These are phyloP conservation scores for Cyrtodaria siliqua DNA, from an alignment of 2,888 invertebrate species.

Conservation along the genomic window DNA sequence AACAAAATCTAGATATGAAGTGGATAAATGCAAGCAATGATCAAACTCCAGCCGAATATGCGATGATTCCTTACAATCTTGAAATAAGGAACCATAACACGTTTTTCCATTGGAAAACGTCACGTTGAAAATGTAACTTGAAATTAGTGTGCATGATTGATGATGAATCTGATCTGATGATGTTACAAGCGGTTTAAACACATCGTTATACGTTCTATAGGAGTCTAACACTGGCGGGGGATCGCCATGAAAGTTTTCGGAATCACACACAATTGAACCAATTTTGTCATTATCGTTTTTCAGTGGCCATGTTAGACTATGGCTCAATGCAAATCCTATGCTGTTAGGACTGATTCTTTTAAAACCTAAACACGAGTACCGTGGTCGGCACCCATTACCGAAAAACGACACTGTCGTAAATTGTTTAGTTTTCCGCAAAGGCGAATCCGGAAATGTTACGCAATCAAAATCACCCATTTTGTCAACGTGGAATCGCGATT, in stretches of 20 bases:
- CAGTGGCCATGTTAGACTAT: slow-evolving; percentile 75
- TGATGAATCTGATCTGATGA: slow-evolving; percentile 29
- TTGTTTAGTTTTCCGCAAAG: slow-evolving; percentile 50
- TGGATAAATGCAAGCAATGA: slow-evolving; percentile 40
- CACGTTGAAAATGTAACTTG: slow-evolving; percentile 64
- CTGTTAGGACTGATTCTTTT: slow-evolving; percentile 67
- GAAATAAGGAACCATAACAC: slow-evolving; percentile 74
- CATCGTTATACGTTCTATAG: slow-evolving; percentile 66
- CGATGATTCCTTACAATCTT: slow-evolving; percentile 71
- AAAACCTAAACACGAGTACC: slow-evolving; percentile 77
- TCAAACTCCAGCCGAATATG: slow-evolving; percentile 70
- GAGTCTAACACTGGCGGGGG: slow-evolving; percentile 71
- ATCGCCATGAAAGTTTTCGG: slow-evolving; percentile 70
- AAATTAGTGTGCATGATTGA: slow-evolving; percentile 68
- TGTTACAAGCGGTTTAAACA: slow-evolving; percentile 71
- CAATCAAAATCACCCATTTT: slow-evolving; percentile 74
- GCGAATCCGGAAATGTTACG: slow-evolving; percentile 65
- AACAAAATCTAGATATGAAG: slow-evolving; percentile 54
- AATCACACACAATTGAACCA: slow-evolving; percentile 65
- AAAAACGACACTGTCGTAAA: slow-evolving; percentile 75
- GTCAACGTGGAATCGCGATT: slow-evolving; percentile 63
- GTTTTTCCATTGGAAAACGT: slow-evolving; percentile 59
- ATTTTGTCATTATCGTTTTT: slow-evolving; percentile 29
- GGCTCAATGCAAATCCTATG: slow-evolving; percentile 69
- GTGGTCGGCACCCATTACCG: slow-evolving; percentile 78